Conservation (phyloP, 92 coral and sea anemone genomes). For the Bergia sp. region DNA sequence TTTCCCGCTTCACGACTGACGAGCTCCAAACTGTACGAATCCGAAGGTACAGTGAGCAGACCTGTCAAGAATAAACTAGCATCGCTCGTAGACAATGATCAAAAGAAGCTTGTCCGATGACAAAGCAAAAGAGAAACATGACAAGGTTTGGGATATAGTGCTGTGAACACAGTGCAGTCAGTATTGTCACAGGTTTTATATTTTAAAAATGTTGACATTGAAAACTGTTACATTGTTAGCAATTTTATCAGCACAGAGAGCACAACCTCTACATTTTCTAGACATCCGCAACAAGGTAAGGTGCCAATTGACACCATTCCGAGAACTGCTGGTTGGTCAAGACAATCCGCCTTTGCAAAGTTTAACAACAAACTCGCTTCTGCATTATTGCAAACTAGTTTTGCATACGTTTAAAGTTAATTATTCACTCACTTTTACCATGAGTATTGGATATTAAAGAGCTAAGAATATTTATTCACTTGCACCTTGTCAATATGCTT, state of each 20-base stretch:
- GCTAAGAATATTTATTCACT: background rate
- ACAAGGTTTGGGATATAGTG: slow-evolving; percentile 55
- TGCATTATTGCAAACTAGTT: slow-evolving; percentile 36
- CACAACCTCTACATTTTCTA: slow-evolving; percentile 36
- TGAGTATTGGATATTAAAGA: background rate
- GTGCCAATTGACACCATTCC: slow-evolving; percentile 47
- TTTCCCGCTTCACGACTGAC: too few relatives aligned
- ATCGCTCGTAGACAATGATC: too few relatives aligned
- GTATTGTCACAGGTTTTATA: slow-evolving; percentile 51
- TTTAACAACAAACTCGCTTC: slow-evolving; percentile 55
- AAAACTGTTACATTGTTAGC: slow-evolving; percentile 39
- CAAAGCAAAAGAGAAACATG: too few relatives aligned
- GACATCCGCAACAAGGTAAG: slow-evolving; percentile 45
- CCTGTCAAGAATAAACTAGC: too few relatives aligned
- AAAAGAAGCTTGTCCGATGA: too few relatives aligned
- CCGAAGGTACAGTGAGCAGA: too few relatives aligned
- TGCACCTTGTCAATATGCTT: too few relatives aligned
- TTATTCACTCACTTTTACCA: background rate
- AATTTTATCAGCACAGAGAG: slow-evolving; percentile 54
- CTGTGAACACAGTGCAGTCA: slow-evolving; percentile 60
- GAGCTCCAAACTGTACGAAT: too few relatives aligned
- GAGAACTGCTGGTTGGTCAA: slow-evolving; percentile 63
- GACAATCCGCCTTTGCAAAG: slow-evolving; percentile 56
- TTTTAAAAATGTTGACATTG: slow-evolving; percentile 40
- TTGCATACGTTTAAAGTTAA: background rate